Percentiles rank a stretch among this genome's conserved stretches.
Evolutionary conservation across 2,888 invertebrate genomes (phyloP).

Genomic region (Antheraea yamamai): DNA sequence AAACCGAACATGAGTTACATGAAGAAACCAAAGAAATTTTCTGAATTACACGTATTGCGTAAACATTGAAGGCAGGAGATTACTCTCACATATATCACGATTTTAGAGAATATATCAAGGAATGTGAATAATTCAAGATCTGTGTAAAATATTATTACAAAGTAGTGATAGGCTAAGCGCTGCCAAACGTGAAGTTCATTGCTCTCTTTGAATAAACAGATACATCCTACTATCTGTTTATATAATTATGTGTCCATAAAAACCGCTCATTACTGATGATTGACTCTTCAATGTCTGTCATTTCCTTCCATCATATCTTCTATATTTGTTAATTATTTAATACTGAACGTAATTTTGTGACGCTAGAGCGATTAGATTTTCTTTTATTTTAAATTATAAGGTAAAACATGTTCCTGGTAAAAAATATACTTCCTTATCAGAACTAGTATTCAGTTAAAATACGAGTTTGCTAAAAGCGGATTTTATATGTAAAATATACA

Average conservation of each 20-base stretch:
- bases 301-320: neutral
- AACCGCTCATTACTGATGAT: neutral
- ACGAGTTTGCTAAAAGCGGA: neutral
- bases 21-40: neutral
- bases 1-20: neutral
- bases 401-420: neutral
- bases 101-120: neutral
- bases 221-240: slow-evolving; percentile 16
- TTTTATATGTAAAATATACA: neutral
- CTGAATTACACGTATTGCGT: neutral
- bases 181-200: slow-evolving; percentile 37
- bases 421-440: neutral
- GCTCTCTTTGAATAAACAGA: slow-evolving; percentile 28
- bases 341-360: neutral
- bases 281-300: neutral
- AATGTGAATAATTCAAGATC: slow-evolving; percentile 16
- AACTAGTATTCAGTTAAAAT: neutral
- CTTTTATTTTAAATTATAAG: neutral
- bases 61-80: neutral
- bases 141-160: slow-evolving; percentile 32
- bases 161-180: slow-evolving; percentile 27
- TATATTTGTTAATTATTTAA: neutral
- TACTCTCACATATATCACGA: neutral
- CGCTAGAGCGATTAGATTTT: neutral
- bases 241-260: neutral